Evolutionary conservation across 2,113 vertebrate species (phyloP).

Genomic region (Empidonax traillii): DNA sequence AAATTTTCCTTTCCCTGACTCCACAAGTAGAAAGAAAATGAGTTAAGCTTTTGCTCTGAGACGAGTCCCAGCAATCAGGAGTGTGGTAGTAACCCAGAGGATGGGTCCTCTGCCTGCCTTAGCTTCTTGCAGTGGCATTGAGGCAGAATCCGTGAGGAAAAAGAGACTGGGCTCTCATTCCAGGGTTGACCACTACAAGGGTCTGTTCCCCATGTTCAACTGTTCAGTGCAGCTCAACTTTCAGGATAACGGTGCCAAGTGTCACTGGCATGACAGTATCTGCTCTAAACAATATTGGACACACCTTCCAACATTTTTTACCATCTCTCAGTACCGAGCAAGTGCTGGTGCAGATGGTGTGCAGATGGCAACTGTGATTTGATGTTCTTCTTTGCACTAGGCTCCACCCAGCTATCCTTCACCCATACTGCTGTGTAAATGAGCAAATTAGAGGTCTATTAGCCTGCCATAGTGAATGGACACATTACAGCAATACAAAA

Average conservation of each 20-base stretch:
- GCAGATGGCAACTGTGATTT: neutral
- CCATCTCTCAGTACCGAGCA: neutral
- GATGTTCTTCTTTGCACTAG: neutral
- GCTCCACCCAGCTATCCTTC: neutral
- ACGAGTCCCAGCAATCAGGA: neutral
- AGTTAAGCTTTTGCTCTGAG: neutral
- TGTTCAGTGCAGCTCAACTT: neutral
- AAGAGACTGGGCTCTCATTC: neutral
- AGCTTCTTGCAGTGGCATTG: neutral
- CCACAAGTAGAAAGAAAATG: neutral
- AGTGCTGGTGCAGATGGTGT: neutral
- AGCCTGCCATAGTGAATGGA: neutral
- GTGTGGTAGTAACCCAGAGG: neutral
- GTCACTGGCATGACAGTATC: neutral
- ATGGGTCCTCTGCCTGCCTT: neutral
- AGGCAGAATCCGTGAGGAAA: accelerated
- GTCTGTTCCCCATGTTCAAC: neutral
- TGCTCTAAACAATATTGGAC: neutral
- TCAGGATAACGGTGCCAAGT: neutral
- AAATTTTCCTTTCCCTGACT: neutral
- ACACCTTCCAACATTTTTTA: neutral
- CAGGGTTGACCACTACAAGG: neutral
- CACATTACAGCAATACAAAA: accelerated
- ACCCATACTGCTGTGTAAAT: neutral
- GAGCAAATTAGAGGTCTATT: neutral